phyloP scores from a whole-genome alignment of 2,797 vertebrate genomes.

The Eutrigla gurnardus region DNA sequence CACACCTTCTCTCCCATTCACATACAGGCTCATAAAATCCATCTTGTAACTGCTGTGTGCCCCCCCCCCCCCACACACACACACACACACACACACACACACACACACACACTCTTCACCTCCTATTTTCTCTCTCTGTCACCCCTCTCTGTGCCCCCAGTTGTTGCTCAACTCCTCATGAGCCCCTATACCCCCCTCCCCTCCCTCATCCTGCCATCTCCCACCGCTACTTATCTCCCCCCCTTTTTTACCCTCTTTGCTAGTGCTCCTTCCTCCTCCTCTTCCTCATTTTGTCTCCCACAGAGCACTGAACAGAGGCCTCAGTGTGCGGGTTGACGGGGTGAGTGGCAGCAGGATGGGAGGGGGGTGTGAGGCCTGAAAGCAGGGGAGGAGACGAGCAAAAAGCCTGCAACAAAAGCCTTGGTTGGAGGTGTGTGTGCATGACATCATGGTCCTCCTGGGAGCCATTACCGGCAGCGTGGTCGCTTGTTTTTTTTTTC shows the following conservation, averaged over 20 bases:
- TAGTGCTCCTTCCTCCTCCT: constrained; percentile 20
- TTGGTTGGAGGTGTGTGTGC: constrained; percentile 30
- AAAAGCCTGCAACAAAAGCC: constrained; percentile 54
- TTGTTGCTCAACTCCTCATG: constrained; percentile 30
- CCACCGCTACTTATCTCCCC: constrained; percentile 14
- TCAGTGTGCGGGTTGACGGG: constrained; percentile 62
- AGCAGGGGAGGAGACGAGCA: constrained; percentile 38
- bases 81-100: no score
- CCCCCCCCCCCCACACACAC: constrained; percentile 26
- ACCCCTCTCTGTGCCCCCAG: constrained; percentile 35
- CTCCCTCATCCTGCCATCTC: constrained; percentile 16
- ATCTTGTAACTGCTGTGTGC: constrained; percentile 50
- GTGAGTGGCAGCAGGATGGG: constrained; percentile 46
- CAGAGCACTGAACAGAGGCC: constrained; percentile 73
- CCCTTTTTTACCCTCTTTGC: constrained; percentile 31
- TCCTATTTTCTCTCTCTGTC: constrained; percentile 23
- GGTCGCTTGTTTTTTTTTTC: constrained; percentile 5
- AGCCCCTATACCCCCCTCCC: not conserved
- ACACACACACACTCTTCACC: not conserved
- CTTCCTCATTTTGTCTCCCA: constrained; percentile 30
- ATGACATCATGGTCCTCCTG: constrained; percentile 51
- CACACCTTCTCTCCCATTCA: constrained; percentile 50
- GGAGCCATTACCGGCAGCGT: constrained; percentile 27
- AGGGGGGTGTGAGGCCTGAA: constrained; percentile 36
- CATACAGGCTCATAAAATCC: constrained; percentile 51